Conservation (phyloP, 2,888 invertebrate species). For the Harmothoe impar region DNA sequence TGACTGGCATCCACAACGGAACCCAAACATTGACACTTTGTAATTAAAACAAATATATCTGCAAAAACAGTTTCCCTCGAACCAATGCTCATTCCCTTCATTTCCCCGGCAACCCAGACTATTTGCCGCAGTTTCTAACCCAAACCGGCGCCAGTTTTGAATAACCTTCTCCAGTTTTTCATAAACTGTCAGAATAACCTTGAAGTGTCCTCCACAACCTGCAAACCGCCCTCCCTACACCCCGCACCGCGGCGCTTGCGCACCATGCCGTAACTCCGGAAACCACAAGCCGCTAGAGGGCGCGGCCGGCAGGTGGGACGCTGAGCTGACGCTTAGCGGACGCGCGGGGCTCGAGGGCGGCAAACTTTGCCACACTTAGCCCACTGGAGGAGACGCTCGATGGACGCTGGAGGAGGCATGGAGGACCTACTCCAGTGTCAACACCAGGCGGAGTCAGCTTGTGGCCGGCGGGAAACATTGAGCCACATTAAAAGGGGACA, state of each 20-base stretch:
- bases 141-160: too few species aligned
- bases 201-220: not conserved
- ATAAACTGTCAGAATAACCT: not conserved
- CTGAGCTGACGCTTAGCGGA: not conserved
- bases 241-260: not conserved
- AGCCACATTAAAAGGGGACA: not conserved
- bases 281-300: not conserved
- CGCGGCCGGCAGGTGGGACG: not conserved
- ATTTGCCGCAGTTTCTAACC: too few species aligned
- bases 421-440: not conserved
- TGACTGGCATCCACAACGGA: too few species aligned
- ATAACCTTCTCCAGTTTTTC: too few species aligned
- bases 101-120: too few species aligned
- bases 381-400: not conserved
- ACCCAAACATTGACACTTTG: too few species aligned
- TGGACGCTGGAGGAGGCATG: too few species aligned
- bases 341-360: not conserved
- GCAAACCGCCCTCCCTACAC: not conserved
- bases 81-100: too few species aligned
- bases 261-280: not conserved
- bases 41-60: too few species aligned
- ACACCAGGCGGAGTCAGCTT: not conserved
- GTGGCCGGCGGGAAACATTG: not conserved
- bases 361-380: slow-evolving; percentile 1
- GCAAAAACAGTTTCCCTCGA: too few species aligned